These are phyloP conservation scores for Molanna angustata DNA, from an alignment of 2,888 invertebrate species.

Conservation along the genomic window DNA sequence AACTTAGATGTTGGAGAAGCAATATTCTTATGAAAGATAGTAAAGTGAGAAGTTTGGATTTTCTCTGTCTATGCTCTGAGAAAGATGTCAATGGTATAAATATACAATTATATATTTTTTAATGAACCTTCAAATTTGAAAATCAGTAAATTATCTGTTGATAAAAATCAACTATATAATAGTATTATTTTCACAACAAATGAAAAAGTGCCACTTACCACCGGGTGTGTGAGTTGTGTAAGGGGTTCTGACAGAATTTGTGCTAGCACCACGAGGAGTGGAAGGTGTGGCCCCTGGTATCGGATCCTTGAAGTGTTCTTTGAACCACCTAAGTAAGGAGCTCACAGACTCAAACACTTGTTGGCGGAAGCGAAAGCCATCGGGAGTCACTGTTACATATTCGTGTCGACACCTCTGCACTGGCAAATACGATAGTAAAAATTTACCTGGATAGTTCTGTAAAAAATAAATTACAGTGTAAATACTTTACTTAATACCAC, in stretches of 20 bases:
- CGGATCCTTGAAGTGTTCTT: slow-evolving; percentile 94
- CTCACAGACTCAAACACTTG: slow-evolving; percentile 83
- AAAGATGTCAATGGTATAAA: too few relatives aligned
- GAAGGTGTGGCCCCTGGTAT: slow-evolving; percentile 72
- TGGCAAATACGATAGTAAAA: slow-evolving; percentile 91
- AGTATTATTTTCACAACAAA: background rate
- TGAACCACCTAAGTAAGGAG: slow-evolving; percentile 89
- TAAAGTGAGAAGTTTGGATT: too few relatives aligned
- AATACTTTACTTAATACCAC: background rate
- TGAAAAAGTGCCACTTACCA: slow-evolving; percentile 33
- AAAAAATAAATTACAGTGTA: slow-evolving; percentile 9
- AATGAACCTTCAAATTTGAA: too few relatives aligned
- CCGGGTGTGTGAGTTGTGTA: slow-evolving; percentile 37
- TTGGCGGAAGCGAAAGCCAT: slow-evolving; percentile 88
- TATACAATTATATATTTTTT: too few relatives aligned
- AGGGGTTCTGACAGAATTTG: slow-evolving; percentile 58
- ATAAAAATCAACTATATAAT: too few relatives aligned
- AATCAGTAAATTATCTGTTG: too few relatives aligned
- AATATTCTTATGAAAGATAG: too few relatives aligned
- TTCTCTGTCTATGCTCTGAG: too few relatives aligned
- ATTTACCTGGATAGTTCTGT: slow-evolving; percentile 82
- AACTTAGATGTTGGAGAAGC: too few relatives aligned
- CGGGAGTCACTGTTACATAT: slow-evolving; percentile 86
- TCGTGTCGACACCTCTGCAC: slow-evolving; percentile 84
- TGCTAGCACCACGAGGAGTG: slow-evolving; percentile 65